These are phyloP conservation scores for Cercopithecus mona DNA, from an alignment of 2,113 vertebrate genomes.

Conservation along the genomic window DNA sequence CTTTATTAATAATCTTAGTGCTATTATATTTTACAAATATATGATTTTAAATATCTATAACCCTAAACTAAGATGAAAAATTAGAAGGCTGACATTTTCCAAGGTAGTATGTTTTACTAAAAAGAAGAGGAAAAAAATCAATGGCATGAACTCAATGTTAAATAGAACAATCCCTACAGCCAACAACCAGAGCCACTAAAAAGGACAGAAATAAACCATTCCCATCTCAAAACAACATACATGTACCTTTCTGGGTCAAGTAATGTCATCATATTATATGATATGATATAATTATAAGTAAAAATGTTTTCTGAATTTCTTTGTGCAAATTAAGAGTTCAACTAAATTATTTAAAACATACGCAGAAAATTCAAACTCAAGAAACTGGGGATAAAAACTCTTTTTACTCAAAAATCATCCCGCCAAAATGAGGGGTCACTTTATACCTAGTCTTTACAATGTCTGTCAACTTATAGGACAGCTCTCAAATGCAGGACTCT, in stretches of 20 bases:
- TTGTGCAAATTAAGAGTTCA: constrained; percentile 41
- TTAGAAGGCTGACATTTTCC: background rate
- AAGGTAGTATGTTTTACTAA: background rate
- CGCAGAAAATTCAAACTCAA: constrained; percentile 32
- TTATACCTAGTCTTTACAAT: background rate
- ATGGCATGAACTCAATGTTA: background rate
- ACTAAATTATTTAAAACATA: constrained; percentile 31
- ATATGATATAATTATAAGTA: background rate
- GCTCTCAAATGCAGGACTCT: constrained; percentile 4
- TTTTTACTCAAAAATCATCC: background rate
- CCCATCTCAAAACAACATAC: background rate
- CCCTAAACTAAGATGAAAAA: constrained; percentile 30
- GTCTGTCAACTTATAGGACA: background rate
- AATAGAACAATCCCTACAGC: background rate
- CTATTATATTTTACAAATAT: background rate
- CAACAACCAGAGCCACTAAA: background rate
- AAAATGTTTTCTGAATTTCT: constrained; percentile 12
- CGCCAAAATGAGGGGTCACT: background rate
- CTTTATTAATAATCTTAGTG: constrained; percentile 42
- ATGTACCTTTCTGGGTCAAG: background rate
- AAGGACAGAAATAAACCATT: background rate
- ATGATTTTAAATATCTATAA: constrained; percentile 22
- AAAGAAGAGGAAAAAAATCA: background rate
- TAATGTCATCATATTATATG: background rate
- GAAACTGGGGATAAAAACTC: background rate